phyloP scores from a whole-genome alignment of 2,113 vertebrate species.

The Callionymus lyra region DNA sequence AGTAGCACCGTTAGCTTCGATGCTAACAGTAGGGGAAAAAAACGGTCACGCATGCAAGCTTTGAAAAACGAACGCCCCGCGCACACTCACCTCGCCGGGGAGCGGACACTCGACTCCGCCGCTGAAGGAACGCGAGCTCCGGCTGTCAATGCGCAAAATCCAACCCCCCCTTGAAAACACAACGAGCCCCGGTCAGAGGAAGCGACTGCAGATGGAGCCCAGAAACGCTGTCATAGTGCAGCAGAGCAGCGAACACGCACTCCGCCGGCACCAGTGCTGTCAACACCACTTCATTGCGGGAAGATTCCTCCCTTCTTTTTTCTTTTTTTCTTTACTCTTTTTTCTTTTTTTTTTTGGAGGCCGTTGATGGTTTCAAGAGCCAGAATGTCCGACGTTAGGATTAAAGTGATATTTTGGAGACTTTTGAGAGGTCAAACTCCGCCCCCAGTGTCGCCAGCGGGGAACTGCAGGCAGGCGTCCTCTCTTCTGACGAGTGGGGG shows the following conservation, averaged over 20 bases:
- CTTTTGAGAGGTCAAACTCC: slow-evolving; percentile 65
- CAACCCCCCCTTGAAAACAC: not conserved
- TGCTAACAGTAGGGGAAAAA: too few relatives aligned
- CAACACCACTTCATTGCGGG: slow-evolving; percentile 13
- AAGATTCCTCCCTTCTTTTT: slow-evolving; percentile 14
- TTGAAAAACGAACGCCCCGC: slow-evolving; percentile 12
- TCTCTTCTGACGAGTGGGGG: slow-evolving; percentile 38
- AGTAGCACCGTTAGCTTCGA: too few relatives aligned
- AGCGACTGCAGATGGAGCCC: slow-evolving; percentile 35
- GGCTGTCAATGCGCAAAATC: slow-evolving; percentile 32
- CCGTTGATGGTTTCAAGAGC: slow-evolving; percentile 42
- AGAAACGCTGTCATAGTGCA: slow-evolving; percentile 37
- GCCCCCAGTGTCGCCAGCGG: slow-evolving; percentile 60
- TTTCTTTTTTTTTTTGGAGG: not conserved
- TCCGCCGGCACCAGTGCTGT: slow-evolving; percentile 22
- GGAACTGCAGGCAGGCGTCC: slow-evolving; percentile 48
- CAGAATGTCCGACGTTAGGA: slow-evolving; percentile 56
- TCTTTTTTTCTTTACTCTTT: not conserved
- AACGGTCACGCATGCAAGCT: not conserved
- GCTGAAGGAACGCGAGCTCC: slow-evolving; percentile 20
- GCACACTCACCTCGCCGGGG: slow-evolving; percentile 42
- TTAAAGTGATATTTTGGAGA: slow-evolving; percentile 67
- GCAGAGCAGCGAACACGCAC: slow-evolving; percentile 12
- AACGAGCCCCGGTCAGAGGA: slow-evolving; percentile 11
- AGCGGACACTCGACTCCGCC: slow-evolving; percentile 4